Evolutionary conservation across 1,140 invertebrate genomes (phyloP), one percentile per base, ranked within the genome.

Genomic region (Lasioglossum albipes): DNA sequence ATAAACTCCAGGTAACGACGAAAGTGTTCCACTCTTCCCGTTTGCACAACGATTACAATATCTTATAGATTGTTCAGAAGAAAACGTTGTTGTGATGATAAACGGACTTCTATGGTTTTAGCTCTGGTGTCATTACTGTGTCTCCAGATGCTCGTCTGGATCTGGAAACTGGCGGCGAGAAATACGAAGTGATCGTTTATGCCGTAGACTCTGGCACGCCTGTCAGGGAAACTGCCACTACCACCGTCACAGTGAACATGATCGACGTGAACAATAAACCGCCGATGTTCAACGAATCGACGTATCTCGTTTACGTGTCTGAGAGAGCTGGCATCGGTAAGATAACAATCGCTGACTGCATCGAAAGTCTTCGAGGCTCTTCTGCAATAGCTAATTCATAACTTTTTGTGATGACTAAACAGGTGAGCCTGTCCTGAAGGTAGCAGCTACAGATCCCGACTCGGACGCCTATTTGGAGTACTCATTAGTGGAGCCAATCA

Each of bases 221-320:
- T 0, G 95, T 96, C n/a, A 94, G 94, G 59, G 96, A 97, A 93
- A 96, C 96, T 0, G 96, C 96, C 0, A 96, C 96, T 0, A 95
- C 96, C 0, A 96, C 95, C 3, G 95, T 97, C 0, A 95, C 95
- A 59, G 95, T 97, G 2, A 95, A 95, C 42, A 95, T 98, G 18
- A 91, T 95, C 81, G 97, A 98, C 89, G 96, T 97, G 0, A 97
- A 98, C 82, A 97, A 98, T 88, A 97, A 97, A 88, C 94, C 96
- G 18, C 97, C 97, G 0, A 94, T 92, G 79, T 98, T 98, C 77
- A 94, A 95, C 83, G 94, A 95, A 41, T 94, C 94, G 1, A 94
- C 94, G 45, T 96, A 95, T 85, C 94, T 96, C 12, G 93, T 95
- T 62, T 96, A 97, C 74, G 95, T 97, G 16, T 96, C 96, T 0